Conservation (phyloP, 2,888 invertebrate genomes). For the Chymomyza caudatula region DNA sequence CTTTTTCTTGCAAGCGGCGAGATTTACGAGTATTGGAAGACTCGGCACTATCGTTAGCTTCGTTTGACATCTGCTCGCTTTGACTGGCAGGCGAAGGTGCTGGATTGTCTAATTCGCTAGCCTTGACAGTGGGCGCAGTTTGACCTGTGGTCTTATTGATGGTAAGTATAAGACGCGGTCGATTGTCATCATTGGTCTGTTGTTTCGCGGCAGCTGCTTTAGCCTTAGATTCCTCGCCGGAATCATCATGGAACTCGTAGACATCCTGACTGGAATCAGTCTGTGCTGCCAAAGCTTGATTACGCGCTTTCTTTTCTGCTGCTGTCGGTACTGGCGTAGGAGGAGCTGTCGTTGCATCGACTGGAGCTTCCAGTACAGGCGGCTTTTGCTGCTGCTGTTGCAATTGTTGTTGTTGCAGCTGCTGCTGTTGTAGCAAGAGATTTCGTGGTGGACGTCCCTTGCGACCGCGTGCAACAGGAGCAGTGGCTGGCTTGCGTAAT, state of each 20-base stretch:
- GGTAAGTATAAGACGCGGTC: constrained; percentile 88
- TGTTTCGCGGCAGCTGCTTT: constrained; percentile 30
- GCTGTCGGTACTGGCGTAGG: constrained; percentile 41
- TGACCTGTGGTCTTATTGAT: constrained; percentile 84
- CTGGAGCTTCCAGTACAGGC: constrained; percentile 1
- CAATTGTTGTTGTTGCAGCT: constrained; percentile 60
- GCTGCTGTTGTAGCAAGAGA: constrained; percentile 72
- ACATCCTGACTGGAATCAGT: constrained; percentile 82
- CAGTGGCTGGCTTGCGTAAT: constrained; percentile 77
- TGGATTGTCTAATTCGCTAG: constrained; percentile 32
- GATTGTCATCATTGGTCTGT: constrained; percentile 59
- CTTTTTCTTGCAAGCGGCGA: constrained; percentile 86
- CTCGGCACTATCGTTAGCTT: constrained; percentile 54
- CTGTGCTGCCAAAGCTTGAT: constrained; percentile 49
- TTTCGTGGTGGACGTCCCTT: constrained; percentile 78
- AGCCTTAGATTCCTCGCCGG: constrained; percentile 84
- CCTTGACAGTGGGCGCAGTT: constrained; percentile 46
- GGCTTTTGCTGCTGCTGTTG: constrained; percentile 30
- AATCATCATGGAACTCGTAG: constrained; percentile 94
- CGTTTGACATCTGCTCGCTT: constrained; percentile 10
- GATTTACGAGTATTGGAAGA: constrained; percentile 87
- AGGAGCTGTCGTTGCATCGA: constrained; percentile 11
- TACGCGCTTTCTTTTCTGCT: constrained; percentile 76
- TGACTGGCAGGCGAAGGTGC: neutral
- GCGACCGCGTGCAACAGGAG: constrained; percentile 74